Conservation (phyloP, 2,113 vertebrate species). For the Siniperca chuatsi region DNA sequence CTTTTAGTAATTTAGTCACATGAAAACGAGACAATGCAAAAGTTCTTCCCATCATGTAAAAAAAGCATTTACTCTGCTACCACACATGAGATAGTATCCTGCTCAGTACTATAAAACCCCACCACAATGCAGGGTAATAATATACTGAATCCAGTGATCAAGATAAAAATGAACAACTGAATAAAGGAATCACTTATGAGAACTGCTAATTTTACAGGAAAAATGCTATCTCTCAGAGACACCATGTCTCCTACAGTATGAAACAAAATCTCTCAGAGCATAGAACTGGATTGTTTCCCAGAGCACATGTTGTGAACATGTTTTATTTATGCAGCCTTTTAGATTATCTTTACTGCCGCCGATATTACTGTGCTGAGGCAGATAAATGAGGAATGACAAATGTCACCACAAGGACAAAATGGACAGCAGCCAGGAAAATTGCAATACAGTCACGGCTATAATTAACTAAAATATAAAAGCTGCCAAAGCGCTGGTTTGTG, state of each 20-base stretch:
- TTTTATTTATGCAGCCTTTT: constrained; percentile 17
- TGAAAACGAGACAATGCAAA: not conserved
- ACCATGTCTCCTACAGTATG: not conserved
- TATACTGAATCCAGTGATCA: not conserved
- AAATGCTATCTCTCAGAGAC: not conserved
- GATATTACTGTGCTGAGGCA: constrained; percentile 11
- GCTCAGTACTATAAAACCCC: not conserved
- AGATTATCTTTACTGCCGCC: not conserved
- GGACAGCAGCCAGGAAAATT: constrained; percentile 44
- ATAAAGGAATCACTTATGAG: not conserved
- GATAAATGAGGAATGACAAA: constrained; percentile 37
- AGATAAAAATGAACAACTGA: not conserved
- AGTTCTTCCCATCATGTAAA: not conserved
- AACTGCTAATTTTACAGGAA: not conserved
- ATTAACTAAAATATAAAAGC: constrained; percentile 32
- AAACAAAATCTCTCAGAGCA: not conserved
- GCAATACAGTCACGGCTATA: constrained; percentile 16
- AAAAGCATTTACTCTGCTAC: not conserved
- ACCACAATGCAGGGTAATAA: not conserved
- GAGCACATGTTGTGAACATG: not conserved
- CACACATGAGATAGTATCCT: not conserved
- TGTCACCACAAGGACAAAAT: constrained; percentile 44
- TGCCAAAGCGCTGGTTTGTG: constrained; percentile 3
- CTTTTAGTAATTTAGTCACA: not conserved
- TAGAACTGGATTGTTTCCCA: not conserved